Evolutionary conservation across 1,140 invertebrate genomes (phyloP).

Genomic region (Leptoteleia sp.): DNA sequence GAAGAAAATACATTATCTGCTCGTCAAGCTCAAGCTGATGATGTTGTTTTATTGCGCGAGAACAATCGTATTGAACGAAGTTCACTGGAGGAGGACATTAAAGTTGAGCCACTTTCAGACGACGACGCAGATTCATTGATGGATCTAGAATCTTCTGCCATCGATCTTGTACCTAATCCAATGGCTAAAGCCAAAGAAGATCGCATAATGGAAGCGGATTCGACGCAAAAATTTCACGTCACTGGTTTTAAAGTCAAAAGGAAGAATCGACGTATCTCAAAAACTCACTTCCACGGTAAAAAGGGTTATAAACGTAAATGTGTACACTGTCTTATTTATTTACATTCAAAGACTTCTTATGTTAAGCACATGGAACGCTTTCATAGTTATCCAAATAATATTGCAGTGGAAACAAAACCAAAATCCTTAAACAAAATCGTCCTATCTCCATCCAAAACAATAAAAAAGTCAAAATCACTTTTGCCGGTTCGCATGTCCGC

Average conservation of each 20-base stretch:
- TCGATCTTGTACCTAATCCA: constrained; percentile 71
- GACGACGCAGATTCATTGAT: constrained; percentile 38
- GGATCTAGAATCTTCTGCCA: constrained; percentile 19
- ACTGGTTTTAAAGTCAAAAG: constrained; percentile 48
- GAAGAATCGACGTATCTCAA: constrained; percentile 69
- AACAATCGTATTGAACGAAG: constrained; percentile 26
- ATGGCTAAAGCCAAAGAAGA: constrained; percentile 70
- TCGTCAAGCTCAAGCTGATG: background rate
- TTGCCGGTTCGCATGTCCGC: constrained; percentile 32
- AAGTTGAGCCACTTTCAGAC: constrained; percentile 34
- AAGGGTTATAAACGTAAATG: constrained; percentile 75
- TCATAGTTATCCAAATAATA: constrained; percentile 60
- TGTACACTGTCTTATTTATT: constrained; percentile 71
- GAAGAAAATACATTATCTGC: constrained; percentile 9
- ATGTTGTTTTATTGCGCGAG: constrained; percentile 5
- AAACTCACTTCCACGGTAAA: constrained; percentile 73
- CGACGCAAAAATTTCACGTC: constrained; percentile 70
- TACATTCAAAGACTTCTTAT: constrained; percentile 76
- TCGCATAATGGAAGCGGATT: constrained; percentile 74
- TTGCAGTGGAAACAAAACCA: constrained; percentile 13
- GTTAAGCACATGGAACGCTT: constrained; percentile 75
- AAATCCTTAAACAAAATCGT: background rate
- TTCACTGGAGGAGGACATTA: constrained; percentile 6
- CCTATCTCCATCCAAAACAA: background rate
- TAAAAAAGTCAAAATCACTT: constrained; percentile 23